phyloP scores from a whole-genome alignment of 2,797 vertebrate species.

The Siniperca undulata region DNA sequence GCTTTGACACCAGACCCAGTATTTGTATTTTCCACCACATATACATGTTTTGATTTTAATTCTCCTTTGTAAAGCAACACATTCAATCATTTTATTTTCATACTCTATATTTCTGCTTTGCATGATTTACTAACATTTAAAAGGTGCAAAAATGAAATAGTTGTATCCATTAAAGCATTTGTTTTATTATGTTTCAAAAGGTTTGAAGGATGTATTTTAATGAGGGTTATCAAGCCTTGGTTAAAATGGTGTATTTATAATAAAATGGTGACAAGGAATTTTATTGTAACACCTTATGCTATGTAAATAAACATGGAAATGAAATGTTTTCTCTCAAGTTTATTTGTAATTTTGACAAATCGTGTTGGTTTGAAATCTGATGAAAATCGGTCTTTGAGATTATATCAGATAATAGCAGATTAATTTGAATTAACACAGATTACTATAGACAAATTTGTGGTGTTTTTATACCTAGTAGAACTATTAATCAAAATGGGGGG shows the following conservation, averaged over 20 bases:
- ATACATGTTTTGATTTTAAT: conserved; percentile 59
- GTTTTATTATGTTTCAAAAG: conserved; percentile 75
- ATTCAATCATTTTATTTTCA: conserved; percentile 78
- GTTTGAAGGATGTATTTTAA: conserved; percentile 85
- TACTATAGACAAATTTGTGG: neutral
- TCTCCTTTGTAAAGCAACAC: conserved; percentile 76
- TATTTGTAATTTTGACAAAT: neutral
- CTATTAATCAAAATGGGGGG: too few species aligned
- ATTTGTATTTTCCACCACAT: conserved; percentile 69
- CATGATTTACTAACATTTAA: conserved; percentile 85
- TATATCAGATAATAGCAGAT: neutral
- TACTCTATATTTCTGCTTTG: conserved; percentile 82
- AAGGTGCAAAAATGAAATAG: conserved; percentile 75
- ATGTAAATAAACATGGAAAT: conserved; percentile 88
- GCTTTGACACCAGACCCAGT: conserved; percentile 75
- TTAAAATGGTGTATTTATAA: conserved; percentile 84
- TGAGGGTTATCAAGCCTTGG: conserved; percentile 78
- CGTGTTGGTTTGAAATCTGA: neutral
- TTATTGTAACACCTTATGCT: conserved; percentile 80
- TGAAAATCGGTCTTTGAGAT: neutral
- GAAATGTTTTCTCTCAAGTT: conserved; percentile 38
- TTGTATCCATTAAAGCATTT: conserved; percentile 67
- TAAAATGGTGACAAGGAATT: conserved; percentile 80
- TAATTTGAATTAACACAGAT: neutral
- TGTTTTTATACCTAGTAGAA: neutral